Evolutionary conservation across 2,113 vertebrate genomes (phyloP).

Genomic region (Aspidoscelis tigris): DNA sequence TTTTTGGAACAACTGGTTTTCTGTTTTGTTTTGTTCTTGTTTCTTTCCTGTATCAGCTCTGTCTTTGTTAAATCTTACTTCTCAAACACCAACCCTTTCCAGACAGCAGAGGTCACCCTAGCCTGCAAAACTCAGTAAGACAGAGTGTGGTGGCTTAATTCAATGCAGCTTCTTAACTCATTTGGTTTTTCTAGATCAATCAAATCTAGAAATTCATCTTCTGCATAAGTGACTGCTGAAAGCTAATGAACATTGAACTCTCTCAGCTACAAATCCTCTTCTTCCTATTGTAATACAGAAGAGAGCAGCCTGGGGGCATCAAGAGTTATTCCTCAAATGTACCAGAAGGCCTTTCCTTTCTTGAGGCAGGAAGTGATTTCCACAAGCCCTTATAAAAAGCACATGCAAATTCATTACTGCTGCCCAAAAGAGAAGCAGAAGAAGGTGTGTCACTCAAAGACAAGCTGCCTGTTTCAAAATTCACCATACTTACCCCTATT

Average conservation of each 20-base stretch:
- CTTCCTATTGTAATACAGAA: not conserved
- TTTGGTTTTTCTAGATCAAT: not conserved
- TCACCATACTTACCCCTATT: conserved; percentile 81
- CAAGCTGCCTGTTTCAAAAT: not conserved
- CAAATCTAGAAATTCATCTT: not conserved
- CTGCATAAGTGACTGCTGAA: not conserved
- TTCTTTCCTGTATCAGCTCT: not conserved
- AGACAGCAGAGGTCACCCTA: not conserved
- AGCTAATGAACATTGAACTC: not conserved
- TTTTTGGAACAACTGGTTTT: not conserved
- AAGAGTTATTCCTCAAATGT: not conserved
- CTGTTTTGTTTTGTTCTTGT: not conserved
- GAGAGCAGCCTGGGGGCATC: not conserved
- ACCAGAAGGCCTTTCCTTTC: not conserved
- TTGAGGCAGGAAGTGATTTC: not conserved
- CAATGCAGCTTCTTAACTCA: not conserved
- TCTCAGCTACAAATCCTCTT: not conserved
- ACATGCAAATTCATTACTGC: not conserved
- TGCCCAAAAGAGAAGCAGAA: not conserved
- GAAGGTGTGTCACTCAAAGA: not conserved
- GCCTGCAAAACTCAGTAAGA: not conserved
- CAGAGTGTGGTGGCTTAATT: not conserved
- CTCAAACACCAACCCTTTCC: not conserved
- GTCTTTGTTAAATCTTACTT: not conserved
- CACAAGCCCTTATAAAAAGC: not conserved